Evolutionary conservation across 2,113 vertebrate genomes (phyloP).

Genomic region (Bambusicola thoracicus): DNA sequence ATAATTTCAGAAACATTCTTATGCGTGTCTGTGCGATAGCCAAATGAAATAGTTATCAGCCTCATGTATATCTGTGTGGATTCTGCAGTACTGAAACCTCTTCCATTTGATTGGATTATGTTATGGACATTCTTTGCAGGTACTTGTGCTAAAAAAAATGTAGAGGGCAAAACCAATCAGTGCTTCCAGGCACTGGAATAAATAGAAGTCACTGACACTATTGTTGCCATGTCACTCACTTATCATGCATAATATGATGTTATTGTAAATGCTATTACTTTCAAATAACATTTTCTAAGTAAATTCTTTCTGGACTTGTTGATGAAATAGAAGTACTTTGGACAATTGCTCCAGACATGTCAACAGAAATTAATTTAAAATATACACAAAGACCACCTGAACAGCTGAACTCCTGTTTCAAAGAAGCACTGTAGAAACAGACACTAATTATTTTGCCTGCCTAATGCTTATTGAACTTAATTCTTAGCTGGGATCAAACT

Average conservation of each 20-base stretch:
- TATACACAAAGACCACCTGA: neutral
- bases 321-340: neutral
- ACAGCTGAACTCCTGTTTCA: neutral
- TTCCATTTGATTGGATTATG: neutral
- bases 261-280: conserved; percentile 36
- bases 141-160: neutral
- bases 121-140: neutral
- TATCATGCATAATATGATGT: conserved; percentile 25
- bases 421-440: neutral
- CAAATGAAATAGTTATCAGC: neutral
- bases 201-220: neutral
- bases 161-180: neutral
- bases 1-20: neutral
- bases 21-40: fast-evolving
- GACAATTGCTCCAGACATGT: neutral
- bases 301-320: neutral
- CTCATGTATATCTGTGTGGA: neutral
- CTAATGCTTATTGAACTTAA: neutral
- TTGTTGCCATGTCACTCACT: conserved; percentile 22
- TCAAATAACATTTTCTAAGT: neutral
- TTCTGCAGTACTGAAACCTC: neutral
- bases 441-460: neutral
- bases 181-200: neutral
- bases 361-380: neutral
- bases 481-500: conserved; percentile 28